Percentiles rank a stretch among this genome's conserved stretches.
These are phyloP conservation scores for Parapsyche elsis DNA, from an alignment of 1,140 invertebrate genomes.

Conservation along the genomic window DNA sequence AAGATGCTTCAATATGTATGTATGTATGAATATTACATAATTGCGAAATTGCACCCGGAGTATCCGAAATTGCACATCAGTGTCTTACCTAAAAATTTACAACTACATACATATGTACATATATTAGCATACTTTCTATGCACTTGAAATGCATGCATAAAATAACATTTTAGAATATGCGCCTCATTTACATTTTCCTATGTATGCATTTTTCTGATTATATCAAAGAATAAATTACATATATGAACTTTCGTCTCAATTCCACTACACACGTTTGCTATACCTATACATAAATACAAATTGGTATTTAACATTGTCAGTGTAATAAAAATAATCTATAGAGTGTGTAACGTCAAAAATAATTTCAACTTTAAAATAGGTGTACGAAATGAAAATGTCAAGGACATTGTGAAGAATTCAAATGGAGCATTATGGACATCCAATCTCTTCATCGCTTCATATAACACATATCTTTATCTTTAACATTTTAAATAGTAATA, in stretches of 20 bases:
- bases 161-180: no score
- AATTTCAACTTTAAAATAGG: no score
- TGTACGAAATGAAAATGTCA: conserved; percentile 10
- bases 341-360: no score
- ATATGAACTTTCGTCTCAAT: background rate
- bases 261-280: no score
- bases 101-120: background rate
- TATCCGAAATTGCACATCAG: no score
- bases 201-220: background rate
- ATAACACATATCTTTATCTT: background rate
- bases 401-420: background rate
- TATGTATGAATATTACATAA: no score
- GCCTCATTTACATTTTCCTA: background rate
- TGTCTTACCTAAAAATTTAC: no score
- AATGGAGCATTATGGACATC: background rate
- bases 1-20: no score
- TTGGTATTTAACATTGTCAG: no score
- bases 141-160: background rate
- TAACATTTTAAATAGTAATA: background rate
- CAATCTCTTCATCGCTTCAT: background rate
- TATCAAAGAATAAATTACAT: background rate
- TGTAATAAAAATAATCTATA: no score
- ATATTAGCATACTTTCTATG: background rate
- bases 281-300: no score
- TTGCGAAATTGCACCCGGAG: no score